phyloP scores from a whole-genome alignment of 1,140 invertebrate species.

The Homarus americanus region DNA sequence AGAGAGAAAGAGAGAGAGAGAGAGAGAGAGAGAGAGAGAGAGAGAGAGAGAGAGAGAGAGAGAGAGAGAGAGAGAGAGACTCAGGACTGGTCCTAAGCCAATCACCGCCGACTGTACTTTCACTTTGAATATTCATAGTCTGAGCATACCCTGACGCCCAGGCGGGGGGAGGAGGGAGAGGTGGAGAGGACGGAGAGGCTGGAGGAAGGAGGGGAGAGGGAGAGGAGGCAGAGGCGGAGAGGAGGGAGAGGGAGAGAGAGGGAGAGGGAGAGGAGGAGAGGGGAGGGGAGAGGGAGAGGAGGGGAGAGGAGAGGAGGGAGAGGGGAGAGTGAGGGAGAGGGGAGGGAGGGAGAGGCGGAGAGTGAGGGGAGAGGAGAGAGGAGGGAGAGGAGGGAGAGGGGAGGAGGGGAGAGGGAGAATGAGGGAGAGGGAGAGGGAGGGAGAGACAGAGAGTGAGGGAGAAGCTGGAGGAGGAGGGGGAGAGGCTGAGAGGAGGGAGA shows the following conservation, averaged over 20 bases:
- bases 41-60: constrained; percentile 22
- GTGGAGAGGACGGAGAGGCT: constrained; percentile 28
- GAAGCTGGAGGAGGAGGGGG: neutral
- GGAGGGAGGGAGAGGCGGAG: neutral
- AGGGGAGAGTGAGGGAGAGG: neutral
- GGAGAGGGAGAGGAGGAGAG: neutral
- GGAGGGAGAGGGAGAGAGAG: neutral
- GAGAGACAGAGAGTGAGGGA: neutral
- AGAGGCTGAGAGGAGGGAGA: too few species aligned
- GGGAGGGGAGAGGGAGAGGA: neutral
- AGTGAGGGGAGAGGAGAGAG: neutral
- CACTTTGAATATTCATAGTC: constrained; percentile 56
- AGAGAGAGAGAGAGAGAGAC: constrained; percentile 26
- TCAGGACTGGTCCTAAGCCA: constrained; percentile 27
- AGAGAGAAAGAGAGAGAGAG: neutral
- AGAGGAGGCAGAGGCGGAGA: constrained; percentile 29
- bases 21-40: constrained; percentile 10
- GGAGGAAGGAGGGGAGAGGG: constrained; percentile 9
- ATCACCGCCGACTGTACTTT: constrained; percentile 36
- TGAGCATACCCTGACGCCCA: constrained; percentile 46
- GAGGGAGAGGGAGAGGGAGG: neutral
- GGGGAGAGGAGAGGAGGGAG: neutral
- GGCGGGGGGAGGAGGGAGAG: constrained; percentile 6
- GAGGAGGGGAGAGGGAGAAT: neutral
- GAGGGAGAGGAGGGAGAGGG: neutral